phyloP scores from a whole-genome alignment of 35 echinoderm and acorn worm genomes.

The Antedon bifida region DNA sequence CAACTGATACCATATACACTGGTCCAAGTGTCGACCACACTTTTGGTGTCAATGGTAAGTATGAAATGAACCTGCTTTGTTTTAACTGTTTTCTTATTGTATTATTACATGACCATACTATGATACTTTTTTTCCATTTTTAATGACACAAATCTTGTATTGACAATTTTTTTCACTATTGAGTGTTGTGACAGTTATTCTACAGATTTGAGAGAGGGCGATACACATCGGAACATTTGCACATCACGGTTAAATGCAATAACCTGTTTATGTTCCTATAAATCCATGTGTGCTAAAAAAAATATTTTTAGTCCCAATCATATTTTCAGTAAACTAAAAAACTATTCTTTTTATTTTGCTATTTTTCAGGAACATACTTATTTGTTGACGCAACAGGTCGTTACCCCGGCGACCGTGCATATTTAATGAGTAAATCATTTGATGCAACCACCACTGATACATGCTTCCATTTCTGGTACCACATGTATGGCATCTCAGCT shows the following conservation, averaged over 20 bases:
- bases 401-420: slow-evolving; percentile 8
- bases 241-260: too few species aligned
- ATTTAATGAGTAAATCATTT: slow-evolving; percentile 32
- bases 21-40: slow-evolving; percentile 1
- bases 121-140: background rate
- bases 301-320: too few species aligned
- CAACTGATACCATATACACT: background rate
- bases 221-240: too few species aligned
- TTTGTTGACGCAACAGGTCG: slow-evolving; percentile 6
- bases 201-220: too few species aligned
- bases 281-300: too few species aligned
- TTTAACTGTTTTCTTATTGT: background rate
- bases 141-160: background rate
- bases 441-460: background rate
- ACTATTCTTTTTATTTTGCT: background rate
- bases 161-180: too few species aligned
- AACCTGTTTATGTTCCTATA: too few species aligned
- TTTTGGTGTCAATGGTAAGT: slow-evolving; percentile 4
- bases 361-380: background rate
- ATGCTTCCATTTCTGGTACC: slow-evolving; percentile 40
- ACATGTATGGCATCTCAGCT: slow-evolving; percentile 43
- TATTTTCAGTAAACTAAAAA: too few species aligned
- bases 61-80: background rate
- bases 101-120: background rate
- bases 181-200: too few species aligned